Conservation (phyloP, 2,797 vertebrate genomes). For the Tachyglossus aculeatus region DNA sequence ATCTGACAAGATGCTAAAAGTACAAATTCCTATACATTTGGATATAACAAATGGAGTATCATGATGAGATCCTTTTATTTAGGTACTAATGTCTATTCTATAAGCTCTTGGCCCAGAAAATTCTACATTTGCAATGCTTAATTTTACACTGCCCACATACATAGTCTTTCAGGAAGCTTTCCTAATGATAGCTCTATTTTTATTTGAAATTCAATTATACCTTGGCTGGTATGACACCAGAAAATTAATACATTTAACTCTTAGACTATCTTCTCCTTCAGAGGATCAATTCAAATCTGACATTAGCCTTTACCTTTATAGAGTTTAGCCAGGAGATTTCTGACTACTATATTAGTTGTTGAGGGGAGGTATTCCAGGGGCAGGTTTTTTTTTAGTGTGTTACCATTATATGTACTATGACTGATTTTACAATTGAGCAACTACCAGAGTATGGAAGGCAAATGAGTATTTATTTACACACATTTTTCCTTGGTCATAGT, state of each 20-base stretch:
- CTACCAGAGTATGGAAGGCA: too few species aligned
- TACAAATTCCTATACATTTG: too few species aligned
- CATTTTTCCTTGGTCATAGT: too few species aligned
- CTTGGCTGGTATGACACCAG: constrained; percentile 10
- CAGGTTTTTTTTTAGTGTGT: not conserved
- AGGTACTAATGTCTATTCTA: not conserved
- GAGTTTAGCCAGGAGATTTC: not conserved
- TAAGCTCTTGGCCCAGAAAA: not conserved
- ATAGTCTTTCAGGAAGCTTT: constrained; percentile 1
- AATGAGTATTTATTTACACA: too few species aligned
- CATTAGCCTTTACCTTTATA: not conserved
- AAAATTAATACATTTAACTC: constrained; percentile 28
- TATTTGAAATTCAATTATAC: constrained; percentile 34
- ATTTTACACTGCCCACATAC: constrained; percentile 20
- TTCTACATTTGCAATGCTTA: constrained; percentile 1
- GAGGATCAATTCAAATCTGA: not conserved
- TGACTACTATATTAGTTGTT: not conserved
- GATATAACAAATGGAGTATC: too few species aligned
- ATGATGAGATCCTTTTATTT: too few species aligned
- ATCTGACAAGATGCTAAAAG: too few species aligned
- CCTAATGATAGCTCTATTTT: constrained; percentile 36
- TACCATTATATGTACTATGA: not conserved
- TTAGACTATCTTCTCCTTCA: constrained; percentile 3
- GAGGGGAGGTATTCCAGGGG: not conserved
- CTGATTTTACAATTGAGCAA: too few species aligned